Conservation (phyloP, 2,797 vertebrate genomes). For the Argyrosomus regius region DNA sequence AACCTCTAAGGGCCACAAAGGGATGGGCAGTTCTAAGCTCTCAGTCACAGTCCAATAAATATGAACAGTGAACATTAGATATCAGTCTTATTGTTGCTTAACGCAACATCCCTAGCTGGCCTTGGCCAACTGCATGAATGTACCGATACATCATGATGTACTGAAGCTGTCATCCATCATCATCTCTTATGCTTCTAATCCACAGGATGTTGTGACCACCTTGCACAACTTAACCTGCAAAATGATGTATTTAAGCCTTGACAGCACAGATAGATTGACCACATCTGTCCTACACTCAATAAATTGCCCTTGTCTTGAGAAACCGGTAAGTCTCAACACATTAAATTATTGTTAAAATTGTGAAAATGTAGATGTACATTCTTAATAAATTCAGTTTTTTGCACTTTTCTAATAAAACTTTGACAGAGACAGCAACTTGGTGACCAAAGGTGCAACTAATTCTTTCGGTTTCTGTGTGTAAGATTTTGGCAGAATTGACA, state of each 20-base stretch:
- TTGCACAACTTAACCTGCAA: conserved; percentile 59
- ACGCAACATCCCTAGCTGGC: neutral
- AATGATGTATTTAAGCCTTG: conserved; percentile 35
- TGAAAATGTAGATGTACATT: neutral
- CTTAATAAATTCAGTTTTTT: neutral
- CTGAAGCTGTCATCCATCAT: neutral
- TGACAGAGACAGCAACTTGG: neutral
- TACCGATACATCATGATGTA: neutral
- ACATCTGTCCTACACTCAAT: neutral
- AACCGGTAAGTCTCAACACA: conserved; percentile 52
- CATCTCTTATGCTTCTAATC: conserved; percentile 14
- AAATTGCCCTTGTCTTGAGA: conserved; percentile 25
- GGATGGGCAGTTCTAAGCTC: neutral
- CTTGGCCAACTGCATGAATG: neutral
- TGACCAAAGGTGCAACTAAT: neutral
- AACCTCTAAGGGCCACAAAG: neutral
- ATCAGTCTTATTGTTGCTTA: no score
- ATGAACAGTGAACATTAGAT: neutral
- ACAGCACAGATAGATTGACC: fast-evolving
- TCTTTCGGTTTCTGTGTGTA: conserved; percentile 1
- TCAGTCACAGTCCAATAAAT: neutral
- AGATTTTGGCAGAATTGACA: neutral
- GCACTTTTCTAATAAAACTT: neutral
- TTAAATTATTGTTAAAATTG: neutral
- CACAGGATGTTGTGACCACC: conserved; percentile 48